Conservation (phyloP, 2,797 vertebrate genomes). For the Eulemur mongoz region DNA sequence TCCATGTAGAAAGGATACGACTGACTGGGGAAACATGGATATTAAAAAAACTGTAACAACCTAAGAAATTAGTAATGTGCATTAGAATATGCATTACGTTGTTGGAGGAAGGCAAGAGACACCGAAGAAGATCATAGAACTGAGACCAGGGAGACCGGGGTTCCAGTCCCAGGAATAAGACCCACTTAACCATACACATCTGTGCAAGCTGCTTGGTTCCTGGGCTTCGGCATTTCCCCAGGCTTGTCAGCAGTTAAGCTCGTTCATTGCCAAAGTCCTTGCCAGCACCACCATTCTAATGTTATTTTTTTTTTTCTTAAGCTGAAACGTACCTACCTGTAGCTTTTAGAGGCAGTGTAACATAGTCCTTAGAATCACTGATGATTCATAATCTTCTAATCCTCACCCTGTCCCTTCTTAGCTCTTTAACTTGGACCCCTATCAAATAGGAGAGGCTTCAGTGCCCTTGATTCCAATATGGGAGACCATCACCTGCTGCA, state of each 20-base stretch:
- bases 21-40: not conserved
- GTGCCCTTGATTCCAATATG: accelerated
- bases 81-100: not conserved
- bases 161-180: not conserved
- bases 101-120: not conserved
- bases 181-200: accelerated
- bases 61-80: not conserved
- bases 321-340: not conserved
- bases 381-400: not conserved
- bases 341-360: not conserved
- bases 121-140: accelerated
- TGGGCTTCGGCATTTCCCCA: accelerated
- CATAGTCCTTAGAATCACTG: accelerated
- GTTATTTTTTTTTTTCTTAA: not conserved
- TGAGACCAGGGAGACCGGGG: not conserved
- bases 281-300: accelerated
- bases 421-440: not conserved
- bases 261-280: not conserved
- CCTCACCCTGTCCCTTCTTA: accelerated
- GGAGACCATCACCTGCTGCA: accelerated
- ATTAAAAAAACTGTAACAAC: not conserved
- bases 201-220: not conserved
- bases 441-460: accelerated
- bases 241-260: not conserved
- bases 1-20: constrained; percentile 30